A percentile compares a stretch with the other conserved stretches of the same genome.
These are phyloP conservation scores for Cataglyphis hispanica DNA, from an alignment of 1,140 invertebrate species.

Conservation along the genomic window DNA sequence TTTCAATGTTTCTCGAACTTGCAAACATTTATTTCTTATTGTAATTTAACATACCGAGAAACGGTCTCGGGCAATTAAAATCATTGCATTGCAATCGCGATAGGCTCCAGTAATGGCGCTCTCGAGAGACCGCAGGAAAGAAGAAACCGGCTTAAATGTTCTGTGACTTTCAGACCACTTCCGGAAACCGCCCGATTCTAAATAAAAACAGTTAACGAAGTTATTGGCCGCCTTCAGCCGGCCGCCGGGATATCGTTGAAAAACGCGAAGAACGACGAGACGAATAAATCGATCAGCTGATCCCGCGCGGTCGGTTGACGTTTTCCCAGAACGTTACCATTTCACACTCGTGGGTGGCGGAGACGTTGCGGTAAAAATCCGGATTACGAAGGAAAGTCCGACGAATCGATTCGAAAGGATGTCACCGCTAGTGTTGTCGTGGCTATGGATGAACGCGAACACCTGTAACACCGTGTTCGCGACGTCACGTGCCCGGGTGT, in stretches of 20 bases:
- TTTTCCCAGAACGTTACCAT: constrained; percentile 81
- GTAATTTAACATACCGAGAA: background rate
- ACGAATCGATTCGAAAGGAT: constrained; percentile 71
- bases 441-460: constrained; percentile 75
- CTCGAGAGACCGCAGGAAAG: background rate
- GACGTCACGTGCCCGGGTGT: constrained; percentile 84
- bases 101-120: background rate
- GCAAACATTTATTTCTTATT: background rate
- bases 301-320: constrained; percentile 65
- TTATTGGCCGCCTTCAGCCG: constrained; percentile 50
- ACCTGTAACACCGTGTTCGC: constrained; percentile 81
- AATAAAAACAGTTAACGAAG: constrained; percentile 63
- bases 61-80: constrained; percentile 4
- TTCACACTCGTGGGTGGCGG: constrained; percentile 78
- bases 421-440: constrained; percentile 55
- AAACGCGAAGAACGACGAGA: constrained; percentile 22
- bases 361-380: constrained; percentile 66
- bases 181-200: constrained; percentile 28
- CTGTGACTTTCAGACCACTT: constrained; percentile 29
- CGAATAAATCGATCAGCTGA: constrained; percentile 16
- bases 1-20: background rate
- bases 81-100: background rate
- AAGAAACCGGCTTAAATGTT: constrained; percentile 29
- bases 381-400: constrained; percentile 67
- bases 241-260: constrained; percentile 34